These are phyloP conservation scores for Calyptommatus sinebrachiatus DNA, from an alignment of 2,113 vertebrate species.

Conservation along the genomic window DNA sequence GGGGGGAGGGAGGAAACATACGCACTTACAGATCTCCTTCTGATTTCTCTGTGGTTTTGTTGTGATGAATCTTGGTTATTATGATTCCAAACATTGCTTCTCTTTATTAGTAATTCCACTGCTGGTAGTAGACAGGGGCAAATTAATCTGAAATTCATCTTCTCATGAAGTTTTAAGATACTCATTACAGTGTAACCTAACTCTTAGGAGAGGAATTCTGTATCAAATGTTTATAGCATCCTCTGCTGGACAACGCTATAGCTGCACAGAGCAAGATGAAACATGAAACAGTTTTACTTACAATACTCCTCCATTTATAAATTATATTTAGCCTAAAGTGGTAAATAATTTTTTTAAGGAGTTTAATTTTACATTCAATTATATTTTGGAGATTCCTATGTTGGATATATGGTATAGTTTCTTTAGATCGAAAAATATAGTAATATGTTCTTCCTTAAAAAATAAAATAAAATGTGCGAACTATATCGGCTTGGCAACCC, in stretches of 20 bases:
- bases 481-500: not conserved
- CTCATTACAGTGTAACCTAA: rapidly evolving
- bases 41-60: not conserved
- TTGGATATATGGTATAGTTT: not conserved
- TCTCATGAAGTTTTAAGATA: not conserved
- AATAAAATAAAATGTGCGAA: not conserved
- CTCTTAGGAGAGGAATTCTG: rapidly evolving
- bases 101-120: not conserved
- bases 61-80: not conserved
- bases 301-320: rapidly evolving
- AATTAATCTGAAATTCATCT: not conserved
- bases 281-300: rapidly evolving
- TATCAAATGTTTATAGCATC: constrained; percentile 18
- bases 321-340: not conserved
- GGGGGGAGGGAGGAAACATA: not conserved
- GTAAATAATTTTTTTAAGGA: not conserved
- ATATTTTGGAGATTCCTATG: rapidly evolving
- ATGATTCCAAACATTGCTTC: too few species aligned
- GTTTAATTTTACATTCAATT: not conserved
- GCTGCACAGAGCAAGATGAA: too few species aligned
- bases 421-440: not conserved
- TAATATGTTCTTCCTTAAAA: not conserved
- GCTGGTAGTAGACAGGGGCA: rapidly evolving
- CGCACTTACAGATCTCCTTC: not conserved
- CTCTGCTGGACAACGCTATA: constrained; percentile 51